Base-by-base conservation (phyloP, 2,113 vertebrate species). In the Pyrgilauda ruficollis region DNA sequence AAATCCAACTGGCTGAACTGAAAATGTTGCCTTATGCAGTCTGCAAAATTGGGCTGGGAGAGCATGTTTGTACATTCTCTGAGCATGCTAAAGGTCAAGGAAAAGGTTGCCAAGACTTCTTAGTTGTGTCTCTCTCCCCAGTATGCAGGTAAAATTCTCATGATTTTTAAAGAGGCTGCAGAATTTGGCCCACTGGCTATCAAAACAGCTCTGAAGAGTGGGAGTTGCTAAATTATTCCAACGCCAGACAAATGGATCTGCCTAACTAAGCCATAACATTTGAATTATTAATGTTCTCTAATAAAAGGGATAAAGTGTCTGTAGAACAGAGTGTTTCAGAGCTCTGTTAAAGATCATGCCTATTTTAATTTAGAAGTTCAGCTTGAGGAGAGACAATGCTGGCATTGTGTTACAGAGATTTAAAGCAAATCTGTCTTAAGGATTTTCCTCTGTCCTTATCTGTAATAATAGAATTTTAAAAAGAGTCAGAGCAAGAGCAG, bases 401-500 rank as follows among this genome's bases (percentile, higher is more conserved):
- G 96, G 97, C 97, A 96, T 97, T 97, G 97, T 97, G 96, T 89
- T 98, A 86, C 93, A 55, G 75, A 97, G 97, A 97, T 98, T 98
- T 98, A 98, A 98, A 98, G 87, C 69, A 72, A 97, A 95, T 69
- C 96, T 97, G 93, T 97, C 97, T 97, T 94, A 93, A 97, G 96
- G 97, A 97, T 98, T 98, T 98, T 97, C 95, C 97, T 97, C 97
- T 80, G 70, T 96, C 93, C 97, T 98, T 98, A 98, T 98, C 98
- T 98, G 89, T 89, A 96, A 97, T 97, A 98, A 98, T 96, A 98
- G 97, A 98, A 96, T 97, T 96, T 94, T 1, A 31, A 97, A 94
- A 96, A 97, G 94, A 94, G 85, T 90, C 93, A 63, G 91, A 94
- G 90, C 13, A 26, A 88, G 69, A 96, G 94, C 96, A 98, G 96